Conservation (phyloP, 2,113 vertebrate species). For the Taurulus bubalis region DNA sequence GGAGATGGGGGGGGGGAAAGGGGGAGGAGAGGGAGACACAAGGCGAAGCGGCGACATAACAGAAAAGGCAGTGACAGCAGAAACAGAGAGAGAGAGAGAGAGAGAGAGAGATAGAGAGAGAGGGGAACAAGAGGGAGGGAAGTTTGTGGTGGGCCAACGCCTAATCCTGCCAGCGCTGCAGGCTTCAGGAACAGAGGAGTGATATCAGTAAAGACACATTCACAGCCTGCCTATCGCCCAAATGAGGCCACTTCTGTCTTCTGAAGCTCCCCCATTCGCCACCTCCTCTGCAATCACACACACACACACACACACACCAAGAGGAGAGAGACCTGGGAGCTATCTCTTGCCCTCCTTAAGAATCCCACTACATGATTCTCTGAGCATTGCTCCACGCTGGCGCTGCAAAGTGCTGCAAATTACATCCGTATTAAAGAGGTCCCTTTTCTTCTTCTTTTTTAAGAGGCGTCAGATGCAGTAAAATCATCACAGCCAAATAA, state of each 20-base stretch:
- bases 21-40: constrained; percentile 31
- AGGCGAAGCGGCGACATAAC: constrained; percentile 24
- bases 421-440: constrained; percentile 17
- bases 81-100: background rate
- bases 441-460: background rate
- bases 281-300: constrained; percentile 36
- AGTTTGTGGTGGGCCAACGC: constrained; percentile 51
- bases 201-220: constrained; percentile 68
- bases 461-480: background rate
- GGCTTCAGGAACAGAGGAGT: constrained; percentile 52
- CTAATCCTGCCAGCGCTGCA: constrained; percentile 50
- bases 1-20: background rate
- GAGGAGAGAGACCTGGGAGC: constrained; percentile 49
- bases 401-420: constrained; percentile 11
- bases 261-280: constrained; percentile 29
- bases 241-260: constrained; percentile 65
- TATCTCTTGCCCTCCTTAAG: constrained; percentile 58
- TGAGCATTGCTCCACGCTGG: constrained; percentile 24
- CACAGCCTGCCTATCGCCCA: constrained; percentile 51
- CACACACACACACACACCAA: background rate
- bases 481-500: constrained; percentile 11
- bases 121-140: constrained; percentile 26
- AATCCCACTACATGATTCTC: constrained; percentile 30
- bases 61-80: constrained; percentile 56
- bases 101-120: background rate